Evolutionary conservation across 2,888 invertebrate species (phyloP).

Genomic region (Phlogophora meticulosa): DNA sequence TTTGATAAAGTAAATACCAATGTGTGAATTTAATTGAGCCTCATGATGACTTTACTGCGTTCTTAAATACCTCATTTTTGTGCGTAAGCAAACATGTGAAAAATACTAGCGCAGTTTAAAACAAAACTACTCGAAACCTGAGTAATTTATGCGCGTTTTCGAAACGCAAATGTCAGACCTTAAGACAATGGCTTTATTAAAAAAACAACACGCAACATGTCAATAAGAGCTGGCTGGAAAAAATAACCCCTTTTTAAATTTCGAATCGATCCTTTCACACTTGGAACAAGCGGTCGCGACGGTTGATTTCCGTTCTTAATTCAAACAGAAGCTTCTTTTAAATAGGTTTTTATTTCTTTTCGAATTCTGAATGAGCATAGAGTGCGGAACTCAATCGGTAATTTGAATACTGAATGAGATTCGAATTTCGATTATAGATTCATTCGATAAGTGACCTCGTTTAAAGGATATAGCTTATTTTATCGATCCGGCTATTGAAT

Average conservation of each 20-base stretch:
- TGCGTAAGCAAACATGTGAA: constrained; percentile 21
- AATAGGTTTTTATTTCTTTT: constrained; percentile 82
- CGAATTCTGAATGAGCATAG: constrained; percentile 78
- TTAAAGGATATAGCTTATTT: constrained; percentile 89
- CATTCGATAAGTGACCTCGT: constrained; percentile 90
- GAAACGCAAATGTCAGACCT: constrained; percentile 68
- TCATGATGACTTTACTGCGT: constrained; percentile 9
- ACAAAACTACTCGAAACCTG: constrained; percentile 59
- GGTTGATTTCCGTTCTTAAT: constrained; percentile 91
- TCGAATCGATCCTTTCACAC: constrained; percentile 90
- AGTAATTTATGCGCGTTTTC: constrained; percentile 63
- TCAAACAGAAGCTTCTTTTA: constrained; percentile 87
- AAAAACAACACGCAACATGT: constrained; percentile 83
- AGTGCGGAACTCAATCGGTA: constrained; percentile 86
- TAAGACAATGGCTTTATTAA: constrained; percentile 71
- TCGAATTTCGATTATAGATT: constrained; percentile 90
- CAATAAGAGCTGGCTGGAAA: constrained; percentile 82
- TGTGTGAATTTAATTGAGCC: neutral
- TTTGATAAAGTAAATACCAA: constrained; percentile 9
- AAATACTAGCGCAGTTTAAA: constrained; percentile 51
- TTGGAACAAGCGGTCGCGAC: constrained; percentile 88
- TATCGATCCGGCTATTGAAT: constrained; percentile 85
- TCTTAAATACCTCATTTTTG: constrained; percentile 5
- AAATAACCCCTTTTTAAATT: constrained; percentile 82
- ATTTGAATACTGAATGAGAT: constrained; percentile 85